These are phyloP conservation scores for Rhagoletis pomonella DNA, from an alignment of 1,140 invertebrate species.

Conservation along the genomic window DNA sequence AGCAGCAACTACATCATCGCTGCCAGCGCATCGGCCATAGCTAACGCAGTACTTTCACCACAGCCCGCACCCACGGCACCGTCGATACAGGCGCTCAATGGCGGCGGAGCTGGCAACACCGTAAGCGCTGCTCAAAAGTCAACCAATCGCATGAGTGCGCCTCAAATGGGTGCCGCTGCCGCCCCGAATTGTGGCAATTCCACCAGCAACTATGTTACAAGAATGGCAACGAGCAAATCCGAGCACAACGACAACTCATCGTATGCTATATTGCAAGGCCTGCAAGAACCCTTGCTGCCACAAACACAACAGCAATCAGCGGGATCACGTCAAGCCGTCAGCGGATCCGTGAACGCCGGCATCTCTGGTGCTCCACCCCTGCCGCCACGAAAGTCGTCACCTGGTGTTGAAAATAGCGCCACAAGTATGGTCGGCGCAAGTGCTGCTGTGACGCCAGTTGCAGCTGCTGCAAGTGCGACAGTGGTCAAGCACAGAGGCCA, in stretches of 20 bases:
- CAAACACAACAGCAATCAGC: slow-evolving; percentile 34
- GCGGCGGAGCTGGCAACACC: slow-evolving; percentile 41
- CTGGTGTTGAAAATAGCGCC: slow-evolving; percentile 73
- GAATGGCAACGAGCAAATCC: slow-evolving; percentile 61
- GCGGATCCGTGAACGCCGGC: not conserved
- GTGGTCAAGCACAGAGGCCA: slow-evolving; percentile 26
- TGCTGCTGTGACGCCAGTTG: not conserved
- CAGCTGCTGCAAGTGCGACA: not conserved
- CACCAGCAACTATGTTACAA: slow-evolving; percentile 67
- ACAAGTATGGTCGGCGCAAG: not conserved
- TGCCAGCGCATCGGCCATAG: slow-evolving; percentile 54
- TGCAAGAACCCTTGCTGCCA: slow-evolving; percentile 61
- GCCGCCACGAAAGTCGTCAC: slow-evolving; percentile 80
- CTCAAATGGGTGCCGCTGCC: slow-evolving; percentile 63
- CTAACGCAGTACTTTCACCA: slow-evolving; percentile 57
- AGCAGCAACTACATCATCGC: slow-evolving; percentile 53
- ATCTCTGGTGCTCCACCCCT: slow-evolving; percentile 71
- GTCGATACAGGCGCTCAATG: slow-evolving; percentile 62
- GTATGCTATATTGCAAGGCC: slow-evolving; percentile 71
- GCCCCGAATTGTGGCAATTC: slow-evolving; percentile 57
- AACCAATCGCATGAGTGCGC: slow-evolving; percentile 72
- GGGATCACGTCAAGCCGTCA: slow-evolving; percentile 30
- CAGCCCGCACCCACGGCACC: slow-evolving; percentile 65
- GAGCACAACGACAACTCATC: slow-evolving; percentile 67
- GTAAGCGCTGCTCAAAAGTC: slow-evolving; percentile 63